Conservation (phyloP, 2,888 invertebrate genomes). For the Epirrhoe alternata region DNA sequence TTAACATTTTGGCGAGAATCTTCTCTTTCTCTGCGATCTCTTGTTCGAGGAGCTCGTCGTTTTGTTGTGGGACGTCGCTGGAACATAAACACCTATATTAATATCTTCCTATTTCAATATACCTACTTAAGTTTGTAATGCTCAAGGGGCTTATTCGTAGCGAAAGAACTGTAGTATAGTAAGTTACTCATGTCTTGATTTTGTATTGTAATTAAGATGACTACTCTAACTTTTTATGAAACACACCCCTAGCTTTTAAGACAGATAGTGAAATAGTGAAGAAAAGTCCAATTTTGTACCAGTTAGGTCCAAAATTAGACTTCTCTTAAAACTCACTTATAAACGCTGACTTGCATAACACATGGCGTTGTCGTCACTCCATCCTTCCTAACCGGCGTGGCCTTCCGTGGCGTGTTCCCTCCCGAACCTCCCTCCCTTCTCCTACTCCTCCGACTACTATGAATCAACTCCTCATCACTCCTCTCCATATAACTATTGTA, state of each 20-base stretch:
- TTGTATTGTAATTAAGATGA: no score
- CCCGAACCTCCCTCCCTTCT: conserved; percentile 62
- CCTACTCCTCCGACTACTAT: conserved; percentile 79
- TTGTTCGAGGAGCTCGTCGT: conserved; percentile 88
- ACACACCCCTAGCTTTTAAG: no score
- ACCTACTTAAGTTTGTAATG: no score
- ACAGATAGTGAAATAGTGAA: no score
- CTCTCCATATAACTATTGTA: conserved; percentile 90
- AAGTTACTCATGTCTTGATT: no score
- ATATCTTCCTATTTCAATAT: no score
- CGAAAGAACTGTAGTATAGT: no score
- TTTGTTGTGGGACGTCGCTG: conserved; percentile 81
- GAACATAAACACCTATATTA: conserved; percentile 36
- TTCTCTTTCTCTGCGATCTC: conserved; percentile 91
- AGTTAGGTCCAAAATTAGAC: no score
- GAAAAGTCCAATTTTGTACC: no score
- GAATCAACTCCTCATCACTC: conserved; percentile 89
- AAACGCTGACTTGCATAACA: conserved; percentile 67
- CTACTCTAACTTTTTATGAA: no score
- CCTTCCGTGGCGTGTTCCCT: conserved; percentile 59
- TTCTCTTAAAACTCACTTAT: conserved; percentile 51
- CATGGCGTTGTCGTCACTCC: conserved; percentile 68
- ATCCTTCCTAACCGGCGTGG: conserved; percentile 59
- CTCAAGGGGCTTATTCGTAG: no score
- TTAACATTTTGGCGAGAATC: conserved; percentile 87